phyloP scores from a whole-genome alignment of 2,888 invertebrate genomes.

The Sussaba pulchella region DNA sequence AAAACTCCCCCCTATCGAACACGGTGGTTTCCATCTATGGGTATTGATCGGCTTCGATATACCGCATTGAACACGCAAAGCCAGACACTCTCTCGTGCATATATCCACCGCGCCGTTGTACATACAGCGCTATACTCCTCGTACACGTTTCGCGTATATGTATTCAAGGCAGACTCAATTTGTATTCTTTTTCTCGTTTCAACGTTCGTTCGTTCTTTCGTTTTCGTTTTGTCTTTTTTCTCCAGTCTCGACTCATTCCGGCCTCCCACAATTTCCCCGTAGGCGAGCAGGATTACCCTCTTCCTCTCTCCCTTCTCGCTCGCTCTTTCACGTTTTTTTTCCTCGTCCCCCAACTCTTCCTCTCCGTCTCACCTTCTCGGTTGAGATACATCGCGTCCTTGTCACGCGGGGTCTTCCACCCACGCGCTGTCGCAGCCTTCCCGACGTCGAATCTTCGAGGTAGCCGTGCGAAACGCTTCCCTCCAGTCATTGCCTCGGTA shows the following conservation, averaged over 20 bases:
- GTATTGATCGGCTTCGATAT: constrained; percentile 76
- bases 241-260: constrained; percentile 75
- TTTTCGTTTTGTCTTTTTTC: constrained; percentile 46
- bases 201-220: constrained; percentile 53
- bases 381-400: constrained; percentile 44
- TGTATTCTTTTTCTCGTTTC: constrained; percentile 54
- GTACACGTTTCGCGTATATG: constrained; percentile 23
- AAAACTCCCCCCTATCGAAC: constrained; percentile 47
- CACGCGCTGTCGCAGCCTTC: constrained; percentile 41
- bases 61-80: constrained; percentile 65
- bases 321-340: constrained; percentile 47
- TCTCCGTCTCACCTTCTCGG: constrained; percentile 18
- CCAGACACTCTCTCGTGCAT: constrained; percentile 66
- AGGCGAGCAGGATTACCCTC: constrained; percentile 81
- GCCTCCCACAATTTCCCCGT: constrained; percentile 81
- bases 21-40: constrained; percentile 68
- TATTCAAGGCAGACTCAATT: constrained; percentile 52
- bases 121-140: constrained; percentile 18
- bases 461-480: constrained; percentile 32
- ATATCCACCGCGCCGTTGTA: constrained; percentile 27
- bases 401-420: constrained; percentile 44
- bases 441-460: constrained; percentile 43
- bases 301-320: constrained; percentile 70
- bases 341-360: constrained; percentile 8
- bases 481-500: constrained; percentile 53